A percentile compares a stretch with the other conserved stretches of the same genome.
Evolutionary conservation across 2,113 vertebrate genomes (phyloP).

Genomic region (Phalacrocorax aristotelis): DNA sequence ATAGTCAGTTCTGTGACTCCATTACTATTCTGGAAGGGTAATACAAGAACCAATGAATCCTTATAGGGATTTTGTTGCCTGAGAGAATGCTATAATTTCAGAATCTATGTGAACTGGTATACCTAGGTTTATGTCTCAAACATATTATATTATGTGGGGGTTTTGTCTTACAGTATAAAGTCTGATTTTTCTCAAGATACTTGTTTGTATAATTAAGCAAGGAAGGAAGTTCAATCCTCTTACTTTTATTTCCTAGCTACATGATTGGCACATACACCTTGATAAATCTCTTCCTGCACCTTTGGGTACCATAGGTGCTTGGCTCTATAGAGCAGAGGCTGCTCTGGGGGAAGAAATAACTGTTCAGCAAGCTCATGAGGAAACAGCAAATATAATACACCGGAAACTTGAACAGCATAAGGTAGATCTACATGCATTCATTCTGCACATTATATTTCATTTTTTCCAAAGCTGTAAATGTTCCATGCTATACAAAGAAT

Average conservation of each 20-base stretch:
- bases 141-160: rapidly evolving
- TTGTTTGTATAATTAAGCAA: neutral
- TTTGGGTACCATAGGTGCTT: conserved; percentile 91
- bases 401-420: conserved; percentile 91
- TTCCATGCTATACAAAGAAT: neutral
- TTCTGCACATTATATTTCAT: neutral
- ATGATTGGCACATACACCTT: conserved; percentile 94
- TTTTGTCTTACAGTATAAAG: neutral
- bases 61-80: neutral
- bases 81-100: neutral
- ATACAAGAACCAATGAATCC: neutral
- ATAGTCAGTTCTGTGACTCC: neutral
- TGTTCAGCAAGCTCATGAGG: conserved; percentile 90
- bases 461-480: neutral
- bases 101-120: neutral
- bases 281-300: conserved; percentile 93
- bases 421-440: conserved; percentile 66
- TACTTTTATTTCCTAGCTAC: conserved; percentile 78
- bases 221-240: neutral
- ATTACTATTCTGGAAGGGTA: neutral
- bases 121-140: neutral
- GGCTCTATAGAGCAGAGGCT: conserved; percentile 90
- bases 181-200: neutral
- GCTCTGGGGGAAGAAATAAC: conserved; percentile 89
- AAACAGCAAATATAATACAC: conserved; percentile 91